phyloP scores from a whole-genome alignment of 2,113 vertebrate species.

The Brienomyrus longianalis region DNA sequence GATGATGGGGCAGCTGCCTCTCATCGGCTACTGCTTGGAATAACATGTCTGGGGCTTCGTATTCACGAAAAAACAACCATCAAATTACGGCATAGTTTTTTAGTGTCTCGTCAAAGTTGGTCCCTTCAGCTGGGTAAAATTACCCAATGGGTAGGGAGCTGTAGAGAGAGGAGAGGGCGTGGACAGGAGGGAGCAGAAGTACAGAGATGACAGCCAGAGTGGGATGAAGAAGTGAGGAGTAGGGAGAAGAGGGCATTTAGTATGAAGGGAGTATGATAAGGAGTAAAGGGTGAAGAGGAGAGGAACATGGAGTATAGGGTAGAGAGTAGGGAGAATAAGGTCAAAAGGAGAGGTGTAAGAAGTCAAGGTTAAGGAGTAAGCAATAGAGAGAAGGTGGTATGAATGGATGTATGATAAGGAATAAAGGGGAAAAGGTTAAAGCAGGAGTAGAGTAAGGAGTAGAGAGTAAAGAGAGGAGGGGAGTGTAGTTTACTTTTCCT shows the following conservation, averaged over 20 bases:
- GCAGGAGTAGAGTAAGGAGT: not conserved
- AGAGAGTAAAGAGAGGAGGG: not conserved
- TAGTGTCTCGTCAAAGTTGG: not conserved
- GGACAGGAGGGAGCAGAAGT: not conserved
- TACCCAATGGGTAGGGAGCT: not conserved
- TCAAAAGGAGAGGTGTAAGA: not conserved
- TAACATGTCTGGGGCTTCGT: not conserved
- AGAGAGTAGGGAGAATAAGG: not conserved
- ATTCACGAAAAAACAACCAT: not conserved
- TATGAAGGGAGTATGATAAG: not conserved
- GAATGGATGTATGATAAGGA: not conserved
- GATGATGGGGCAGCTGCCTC: not conserved
- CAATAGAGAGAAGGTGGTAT: not conserved
- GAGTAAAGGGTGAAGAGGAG: not conserved
- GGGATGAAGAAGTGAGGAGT: not conserved
- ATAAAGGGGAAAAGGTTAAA: not conserved
- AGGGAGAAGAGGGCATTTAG: not conserved
- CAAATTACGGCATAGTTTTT: not conserved
- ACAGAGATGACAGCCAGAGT: not conserved
- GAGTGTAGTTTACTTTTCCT: not conserved
- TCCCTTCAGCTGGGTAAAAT: not conserved
- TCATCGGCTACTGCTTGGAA: not conserved
- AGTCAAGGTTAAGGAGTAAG: not conserved
- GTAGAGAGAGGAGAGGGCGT: not conserved
- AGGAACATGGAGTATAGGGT: not conserved